Percentiles rank a stretch among this genome's conserved stretches.
phyloP scores from a whole-genome alignment of 2,888 invertebrate genomes.

The Acleris cristana region DNA sequence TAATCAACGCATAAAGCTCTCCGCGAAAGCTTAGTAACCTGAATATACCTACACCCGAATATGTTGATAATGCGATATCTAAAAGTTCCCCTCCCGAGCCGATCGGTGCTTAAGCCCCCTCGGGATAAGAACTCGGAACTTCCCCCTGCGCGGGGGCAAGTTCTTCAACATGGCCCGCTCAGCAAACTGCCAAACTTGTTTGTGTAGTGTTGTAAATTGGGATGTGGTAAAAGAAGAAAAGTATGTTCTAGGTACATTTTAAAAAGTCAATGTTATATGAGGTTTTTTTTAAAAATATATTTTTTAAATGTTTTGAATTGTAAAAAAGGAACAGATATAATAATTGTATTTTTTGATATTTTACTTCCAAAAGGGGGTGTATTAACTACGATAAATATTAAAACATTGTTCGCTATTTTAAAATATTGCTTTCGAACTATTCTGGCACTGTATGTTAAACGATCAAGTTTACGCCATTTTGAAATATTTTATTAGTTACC shows the following conservation, averaged over 20 bases:
- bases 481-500: no score
- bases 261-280: no score
- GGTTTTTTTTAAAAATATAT: no score
- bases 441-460: no score
- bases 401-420: no score
- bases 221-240: conserved; percentile 7
- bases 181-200: conserved; percentile 34
- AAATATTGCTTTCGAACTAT: no score
- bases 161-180: conserved; percentile 28
- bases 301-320: no score
- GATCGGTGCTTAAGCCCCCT: conserved; percentile 26
- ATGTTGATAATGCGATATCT: conserved; percentile 30
- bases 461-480: no score
- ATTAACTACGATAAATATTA: no score
- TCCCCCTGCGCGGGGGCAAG: conserved; percentile 27
- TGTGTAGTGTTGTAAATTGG: conserved; percentile 19
- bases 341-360: no score
- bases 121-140: conserved; percentile 16
- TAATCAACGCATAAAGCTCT: conserved; percentile 8
- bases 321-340: no score
- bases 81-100: conserved; percentile 27
- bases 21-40: conserved; percentile 2
- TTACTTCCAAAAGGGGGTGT: no score
- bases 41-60: conserved; percentile 3
- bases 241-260: neutral